phyloP scores from a whole-genome alignment of 2,113 vertebrate genomes.

The Myotis lucifugus region DNA sequence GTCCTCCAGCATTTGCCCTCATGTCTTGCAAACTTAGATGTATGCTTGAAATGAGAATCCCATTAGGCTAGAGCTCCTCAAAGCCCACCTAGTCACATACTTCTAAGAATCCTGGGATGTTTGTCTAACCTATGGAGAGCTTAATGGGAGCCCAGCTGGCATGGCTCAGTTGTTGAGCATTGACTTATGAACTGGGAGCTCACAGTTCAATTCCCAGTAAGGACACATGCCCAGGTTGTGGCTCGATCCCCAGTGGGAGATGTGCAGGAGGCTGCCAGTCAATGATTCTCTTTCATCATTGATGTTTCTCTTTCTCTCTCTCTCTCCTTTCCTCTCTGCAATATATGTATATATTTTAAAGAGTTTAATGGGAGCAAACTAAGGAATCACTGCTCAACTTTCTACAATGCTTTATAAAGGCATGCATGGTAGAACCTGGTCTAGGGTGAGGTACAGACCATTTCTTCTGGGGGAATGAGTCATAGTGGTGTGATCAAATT shows the following conservation, averaged over 20 bases:
- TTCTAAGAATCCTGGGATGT: neutral
- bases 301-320: too few species aligned
- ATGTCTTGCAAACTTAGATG: too few species aligned
- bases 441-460: neutral
- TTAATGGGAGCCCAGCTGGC: neutral
- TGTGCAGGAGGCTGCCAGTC: too few species aligned
- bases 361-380: neutral
- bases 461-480: neutral
- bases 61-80: neutral
- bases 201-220: too few species aligned
- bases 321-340: too few species aligned
- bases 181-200: too few species aligned
- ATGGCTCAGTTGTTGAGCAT: too few species aligned
- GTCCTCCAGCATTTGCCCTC: neutral
- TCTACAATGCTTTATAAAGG: neutral
- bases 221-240: too few species aligned
- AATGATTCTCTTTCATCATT: too few species aligned
- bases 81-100: neutral
- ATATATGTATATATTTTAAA: neutral
- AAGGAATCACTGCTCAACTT: neutral
- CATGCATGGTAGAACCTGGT: neutral
- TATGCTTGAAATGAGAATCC: neutral
- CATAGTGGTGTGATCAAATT: neutral
- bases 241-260: too few species aligned
- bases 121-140: neutral